Evolutionary conservation across 1,140 invertebrate genomes (phyloP).

Genomic region (Solenopsis invicta): DNA sequence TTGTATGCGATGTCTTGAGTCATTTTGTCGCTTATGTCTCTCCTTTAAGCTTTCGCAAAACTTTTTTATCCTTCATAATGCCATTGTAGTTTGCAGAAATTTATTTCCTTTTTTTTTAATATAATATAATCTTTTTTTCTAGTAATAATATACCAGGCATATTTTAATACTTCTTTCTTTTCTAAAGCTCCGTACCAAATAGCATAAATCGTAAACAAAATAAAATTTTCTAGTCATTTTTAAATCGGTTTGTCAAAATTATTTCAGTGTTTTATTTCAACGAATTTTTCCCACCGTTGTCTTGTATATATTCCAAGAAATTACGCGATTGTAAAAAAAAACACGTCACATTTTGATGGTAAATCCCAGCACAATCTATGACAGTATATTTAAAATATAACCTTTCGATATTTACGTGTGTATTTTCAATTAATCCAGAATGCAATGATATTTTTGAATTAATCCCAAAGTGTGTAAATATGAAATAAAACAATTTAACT

Average conservation of each 20-base stretch:
- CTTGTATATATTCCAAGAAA: slow-evolving; percentile 26
- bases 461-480: slow-evolving; percentile 9
- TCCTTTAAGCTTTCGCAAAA: slow-evolving; percentile 74
- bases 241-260: neutral
- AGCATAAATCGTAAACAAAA: neutral
- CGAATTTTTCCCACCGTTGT: neutral
- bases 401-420: neutral
- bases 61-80: slow-evolving; percentile 53
- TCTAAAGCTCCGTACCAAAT: slow-evolving; percentile 3
- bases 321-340: slow-evolving; percentile 14
- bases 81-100: slow-evolving; percentile 29
- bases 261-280: neutral
- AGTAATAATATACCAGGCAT: slow-evolving; percentile 13
- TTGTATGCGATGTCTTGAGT: slow-evolving; percentile 85
- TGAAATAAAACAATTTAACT: neutral
- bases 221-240: neutral
- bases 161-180: slow-evolving; percentile 9
- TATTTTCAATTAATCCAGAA: slow-evolving; percentile 1
- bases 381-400: slow-evolving; percentile 2
- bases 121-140: slow-evolving; percentile 16
- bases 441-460: slow-evolving; percentile 8
- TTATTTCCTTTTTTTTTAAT: slow-evolving; percentile 21
- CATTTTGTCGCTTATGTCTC: slow-evolving; percentile 85
- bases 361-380: slow-evolving; percentile 17
- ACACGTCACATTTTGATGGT: slow-evolving; percentile 7